Percentiles rank a stretch among this genome's conserved stretches.
Evolutionary conservation across 2,113 vertebrate genomes (phyloP).

Genomic region (Neogale vison): DNA sequence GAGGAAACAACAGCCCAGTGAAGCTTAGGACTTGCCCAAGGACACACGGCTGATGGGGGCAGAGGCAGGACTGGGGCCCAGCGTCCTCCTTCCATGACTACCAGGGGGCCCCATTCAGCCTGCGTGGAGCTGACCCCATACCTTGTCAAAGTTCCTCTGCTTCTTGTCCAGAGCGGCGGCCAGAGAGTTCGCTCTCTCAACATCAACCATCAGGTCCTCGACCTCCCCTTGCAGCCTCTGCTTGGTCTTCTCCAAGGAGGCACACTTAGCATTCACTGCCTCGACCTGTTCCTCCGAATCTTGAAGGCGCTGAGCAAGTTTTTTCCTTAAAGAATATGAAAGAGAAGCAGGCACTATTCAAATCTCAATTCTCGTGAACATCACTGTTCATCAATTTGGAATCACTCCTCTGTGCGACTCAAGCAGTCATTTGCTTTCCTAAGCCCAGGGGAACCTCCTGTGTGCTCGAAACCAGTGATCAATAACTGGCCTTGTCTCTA

Average conservation of each 20-base stretch:
- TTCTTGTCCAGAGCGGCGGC: conserved; percentile 86
- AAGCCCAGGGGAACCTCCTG: background rate
- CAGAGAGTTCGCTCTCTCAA: conserved; percentile 84
- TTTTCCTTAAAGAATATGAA: conserved; percentile 80
- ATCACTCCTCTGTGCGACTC: background rate
- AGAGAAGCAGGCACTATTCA: conserved; percentile 26
- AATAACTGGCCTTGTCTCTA: background rate
- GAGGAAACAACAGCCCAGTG: background rate
- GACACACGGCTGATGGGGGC: background rate
- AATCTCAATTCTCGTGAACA: background rate
- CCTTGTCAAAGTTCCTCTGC: conserved; percentile 92
- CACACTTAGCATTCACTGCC: conserved; percentile 83
- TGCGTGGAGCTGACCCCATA: background rate
- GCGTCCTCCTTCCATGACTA: background rate
- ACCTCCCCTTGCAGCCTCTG: conserved; percentile 84
- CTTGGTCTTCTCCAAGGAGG: conserved; percentile 86
- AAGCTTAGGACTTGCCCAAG: background rate
- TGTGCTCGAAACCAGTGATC: background rate
- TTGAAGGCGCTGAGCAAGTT: conserved; percentile 84
- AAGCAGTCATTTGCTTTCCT: background rate
- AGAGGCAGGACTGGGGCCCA: background rate
- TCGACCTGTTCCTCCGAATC: conserved; percentile 83
- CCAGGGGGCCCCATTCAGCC: rapidly evolving
- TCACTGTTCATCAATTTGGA: background rate
- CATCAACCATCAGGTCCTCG: conserved; percentile 88